Evolutionary conservation across 2,113 vertebrate genomes (phyloP).

Genomic region (Serilophus lunatus): DNA sequence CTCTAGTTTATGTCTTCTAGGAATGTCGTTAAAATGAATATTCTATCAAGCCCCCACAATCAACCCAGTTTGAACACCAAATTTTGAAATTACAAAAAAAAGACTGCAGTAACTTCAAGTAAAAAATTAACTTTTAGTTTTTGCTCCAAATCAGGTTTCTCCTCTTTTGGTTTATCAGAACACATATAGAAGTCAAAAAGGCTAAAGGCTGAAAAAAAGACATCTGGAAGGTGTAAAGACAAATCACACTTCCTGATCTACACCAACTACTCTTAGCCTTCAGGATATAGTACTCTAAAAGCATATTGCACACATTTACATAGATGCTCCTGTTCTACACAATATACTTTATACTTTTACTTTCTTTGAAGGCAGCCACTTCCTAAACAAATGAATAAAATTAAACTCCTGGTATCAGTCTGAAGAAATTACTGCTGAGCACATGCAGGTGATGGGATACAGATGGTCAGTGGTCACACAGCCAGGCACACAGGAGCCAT

Average conservation of each 20-base stretch:
- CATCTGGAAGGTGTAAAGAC: background rate
- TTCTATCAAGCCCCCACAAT: fast-evolving
- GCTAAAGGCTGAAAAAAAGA: background rate
- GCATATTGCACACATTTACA: background rate
- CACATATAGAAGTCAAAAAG: background rate
- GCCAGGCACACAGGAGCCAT: background rate
- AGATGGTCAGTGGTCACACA: background rate
- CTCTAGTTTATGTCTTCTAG: background rate
- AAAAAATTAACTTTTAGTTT: background rate
- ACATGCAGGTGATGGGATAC: background rate
- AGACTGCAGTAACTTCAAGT: background rate
- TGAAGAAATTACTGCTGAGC: background rate
- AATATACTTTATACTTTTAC: background rate
- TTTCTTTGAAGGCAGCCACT: background rate
- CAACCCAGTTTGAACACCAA: background rate
- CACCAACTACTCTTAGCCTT: background rate
- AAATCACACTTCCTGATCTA: background rate
- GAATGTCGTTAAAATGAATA: no score
- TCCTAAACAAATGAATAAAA: background rate
- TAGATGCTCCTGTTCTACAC: background rate
- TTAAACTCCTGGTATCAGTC: background rate
- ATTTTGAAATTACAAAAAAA: background rate
- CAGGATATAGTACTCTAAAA: background rate
- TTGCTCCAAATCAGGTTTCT: background rate
- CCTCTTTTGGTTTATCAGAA: background rate